phyloP scores from a whole-genome alignment of 1,140 invertebrate species.

The Eumaeus atala region DNA sequence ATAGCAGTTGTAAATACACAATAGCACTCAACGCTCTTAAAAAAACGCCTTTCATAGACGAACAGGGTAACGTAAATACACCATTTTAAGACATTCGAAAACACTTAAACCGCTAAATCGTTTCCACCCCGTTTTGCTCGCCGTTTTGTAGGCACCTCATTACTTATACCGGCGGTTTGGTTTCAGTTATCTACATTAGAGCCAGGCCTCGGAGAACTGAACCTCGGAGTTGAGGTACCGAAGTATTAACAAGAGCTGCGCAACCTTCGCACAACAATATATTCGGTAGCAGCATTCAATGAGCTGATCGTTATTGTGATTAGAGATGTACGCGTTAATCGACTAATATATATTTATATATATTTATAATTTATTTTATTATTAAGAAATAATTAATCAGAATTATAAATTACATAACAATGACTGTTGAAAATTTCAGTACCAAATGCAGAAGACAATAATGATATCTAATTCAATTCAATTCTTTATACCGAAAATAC shows the following conservation, averaged over 20 bases:
- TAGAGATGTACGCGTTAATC: too few relatives aligned
- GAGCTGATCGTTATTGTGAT: too few relatives aligned
- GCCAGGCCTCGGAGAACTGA: slow-evolving; percentile 18
- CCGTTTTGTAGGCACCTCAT: slow-evolving; percentile 27
- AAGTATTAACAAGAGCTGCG: slow-evolving; percentile 21
- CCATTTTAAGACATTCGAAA: slow-evolving; percentile 25
- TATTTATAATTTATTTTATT: too few relatives aligned
- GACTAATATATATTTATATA: too few relatives aligned
- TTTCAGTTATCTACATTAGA: slow-evolving; percentile 24
- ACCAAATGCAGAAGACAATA: too few relatives aligned
- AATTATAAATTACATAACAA: too few relatives aligned
- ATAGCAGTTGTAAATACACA: slow-evolving; percentile 7
- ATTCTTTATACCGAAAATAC: too few relatives aligned
- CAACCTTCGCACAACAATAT: slow-evolving; percentile 18
- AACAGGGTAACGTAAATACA: slow-evolving; percentile 20
- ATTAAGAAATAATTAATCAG: too few relatives aligned
- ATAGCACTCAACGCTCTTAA: not conserved
- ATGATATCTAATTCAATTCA: too few relatives aligned
- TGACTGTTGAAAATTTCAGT: too few relatives aligned
- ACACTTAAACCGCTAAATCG: slow-evolving; percentile 28
- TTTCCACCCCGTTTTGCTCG: slow-evolving; percentile 22
- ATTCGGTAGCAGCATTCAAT: too few relatives aligned
- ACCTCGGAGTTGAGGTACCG: slow-evolving; percentile 18
- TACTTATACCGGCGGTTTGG: slow-evolving; percentile 32
- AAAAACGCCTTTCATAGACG: slow-evolving; percentile 11